Percentiles rank a stretch among this genome's conserved stretches.
Conservation (phyloP, 2,888 invertebrate genomes). For the Drosophila conformis region DNA sequence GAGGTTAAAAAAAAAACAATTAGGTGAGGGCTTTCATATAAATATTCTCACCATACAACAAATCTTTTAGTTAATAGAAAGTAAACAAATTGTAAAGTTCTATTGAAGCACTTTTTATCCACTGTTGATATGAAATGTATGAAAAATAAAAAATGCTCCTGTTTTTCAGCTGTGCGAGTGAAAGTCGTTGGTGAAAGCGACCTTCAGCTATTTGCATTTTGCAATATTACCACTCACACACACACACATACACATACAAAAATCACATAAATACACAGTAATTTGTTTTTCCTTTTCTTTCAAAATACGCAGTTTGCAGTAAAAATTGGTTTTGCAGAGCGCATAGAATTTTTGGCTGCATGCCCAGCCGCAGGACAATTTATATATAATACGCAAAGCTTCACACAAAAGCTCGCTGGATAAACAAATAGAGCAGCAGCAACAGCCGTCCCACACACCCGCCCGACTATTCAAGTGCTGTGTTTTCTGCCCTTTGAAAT, state of each 20-base stretch:
- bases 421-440: conserved; percentile 1
- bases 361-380: conserved; percentile 78
- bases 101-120: background rate
- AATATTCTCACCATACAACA: background rate
- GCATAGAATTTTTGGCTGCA: conserved; percentile 40
- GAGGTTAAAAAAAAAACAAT: background rate
- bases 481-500: conserved; percentile 41
- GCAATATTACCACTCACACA: conserved; percentile 5
- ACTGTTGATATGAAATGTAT: background rate
- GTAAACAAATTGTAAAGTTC: background rate
- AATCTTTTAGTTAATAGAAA: background rate
- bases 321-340: conserved; percentile 24
- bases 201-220: conserved; percentile 42
- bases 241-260: background rate
- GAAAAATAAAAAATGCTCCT: background rate
- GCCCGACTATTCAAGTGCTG: conserved; percentile 15
- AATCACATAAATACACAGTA: background rate
- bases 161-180: conserved; percentile 1
- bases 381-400: conserved; percentile 70
- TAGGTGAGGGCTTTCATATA: too few relatives aligned
- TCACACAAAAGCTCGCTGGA: conserved; percentile 54
- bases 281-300: conserved; percentile 17
- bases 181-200: conserved; percentile 36
- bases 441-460: background rate
- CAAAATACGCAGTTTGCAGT: conserved; percentile 41